Percentiles rank a stretch among this genome's conserved stretches.
Evolutionary conservation across 2,888 invertebrate genomes (phyloP).

Genomic region (Polymixis flavicincta): DNA sequence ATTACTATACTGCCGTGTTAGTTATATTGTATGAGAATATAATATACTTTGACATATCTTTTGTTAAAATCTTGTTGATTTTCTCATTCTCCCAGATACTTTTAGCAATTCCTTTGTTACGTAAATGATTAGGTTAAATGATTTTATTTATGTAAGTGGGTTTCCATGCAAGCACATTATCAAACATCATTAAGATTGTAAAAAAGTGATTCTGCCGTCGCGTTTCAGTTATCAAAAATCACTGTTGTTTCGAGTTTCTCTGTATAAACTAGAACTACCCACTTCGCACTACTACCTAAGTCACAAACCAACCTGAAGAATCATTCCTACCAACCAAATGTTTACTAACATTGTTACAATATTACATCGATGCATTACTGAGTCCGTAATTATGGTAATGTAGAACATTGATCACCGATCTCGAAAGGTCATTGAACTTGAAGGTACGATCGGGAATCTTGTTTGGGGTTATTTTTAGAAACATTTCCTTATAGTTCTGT

Average conservation of each 20-base stretch:
- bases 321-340: slow-evolving; percentile 19
- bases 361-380: slow-evolving; percentile 47
- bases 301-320: not conserved
- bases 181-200: not conserved
- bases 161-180: no score
- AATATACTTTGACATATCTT: no score
- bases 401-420: slow-evolving; percentile 59
- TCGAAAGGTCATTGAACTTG: slow-evolving; percentile 52
- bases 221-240: not conserved
- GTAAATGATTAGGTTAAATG: no score
- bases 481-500: slow-evolving; percentile 55
- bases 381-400: slow-evolving; percentile 61
- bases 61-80: no score
- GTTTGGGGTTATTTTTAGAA: slow-evolving; percentile 53
- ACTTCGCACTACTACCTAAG: not conserved
- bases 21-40: no score
- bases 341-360: slow-evolving; percentile 54
- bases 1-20: no score
- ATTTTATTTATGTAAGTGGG: not conserved
- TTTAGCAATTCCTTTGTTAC: no score
- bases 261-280: no score
- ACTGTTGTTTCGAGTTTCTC: not conserved
- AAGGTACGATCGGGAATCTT: slow-evolving; percentile 43
- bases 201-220: not conserved
- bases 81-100: no score